These are phyloP conservation scores for Meta bourneti DNA, from an alignment of 2,888 invertebrate genomes.

Conservation along the genomic window DNA sequence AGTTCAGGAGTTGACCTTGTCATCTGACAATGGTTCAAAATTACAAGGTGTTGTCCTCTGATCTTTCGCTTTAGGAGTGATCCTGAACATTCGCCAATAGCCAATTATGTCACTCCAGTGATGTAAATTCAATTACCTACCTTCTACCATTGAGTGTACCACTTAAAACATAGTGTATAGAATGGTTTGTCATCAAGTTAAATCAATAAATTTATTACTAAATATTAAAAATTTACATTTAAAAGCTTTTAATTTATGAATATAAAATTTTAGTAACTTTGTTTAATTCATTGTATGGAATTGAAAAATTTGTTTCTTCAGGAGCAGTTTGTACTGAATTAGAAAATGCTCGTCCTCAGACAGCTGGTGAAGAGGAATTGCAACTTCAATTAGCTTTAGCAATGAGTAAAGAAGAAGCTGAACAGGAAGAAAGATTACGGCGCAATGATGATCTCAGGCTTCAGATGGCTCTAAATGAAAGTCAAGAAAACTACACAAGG, in stretches of 20 bases:
- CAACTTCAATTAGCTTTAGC: slow-evolving; percentile 98
- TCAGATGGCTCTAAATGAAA: slow-evolving; percentile 96
- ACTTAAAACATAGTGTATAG: no score
- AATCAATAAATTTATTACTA: no score
- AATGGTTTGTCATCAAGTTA: no score
- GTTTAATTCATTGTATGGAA: not conserved
- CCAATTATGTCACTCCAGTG: no score
- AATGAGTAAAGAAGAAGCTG: slow-evolving; percentile 99
- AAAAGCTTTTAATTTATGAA: not conserved
- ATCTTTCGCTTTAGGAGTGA: no score
- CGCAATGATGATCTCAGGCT: slow-evolving; percentile 92
- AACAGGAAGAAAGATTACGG: slow-evolving; percentile 95
- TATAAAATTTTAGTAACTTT: not conserved
- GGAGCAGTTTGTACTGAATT: slow-evolving; percentile 84
- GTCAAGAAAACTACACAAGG: slow-evolving; percentile 87
- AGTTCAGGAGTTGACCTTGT: no score
- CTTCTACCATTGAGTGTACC: no score
- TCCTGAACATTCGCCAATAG: no score
- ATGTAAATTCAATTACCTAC: no score
- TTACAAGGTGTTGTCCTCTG: no score
- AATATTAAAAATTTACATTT: not conserved
- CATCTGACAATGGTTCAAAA: no score
- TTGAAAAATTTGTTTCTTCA: not conserved
- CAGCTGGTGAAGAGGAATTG: slow-evolving; percentile 98
- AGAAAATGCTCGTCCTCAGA: slow-evolving; percentile 96